Evolutionary conservation across 1,140 invertebrate species (phyloP), one percentile per base, ranked within the genome.

Genomic region (Hypothenemus hampei): DNA sequence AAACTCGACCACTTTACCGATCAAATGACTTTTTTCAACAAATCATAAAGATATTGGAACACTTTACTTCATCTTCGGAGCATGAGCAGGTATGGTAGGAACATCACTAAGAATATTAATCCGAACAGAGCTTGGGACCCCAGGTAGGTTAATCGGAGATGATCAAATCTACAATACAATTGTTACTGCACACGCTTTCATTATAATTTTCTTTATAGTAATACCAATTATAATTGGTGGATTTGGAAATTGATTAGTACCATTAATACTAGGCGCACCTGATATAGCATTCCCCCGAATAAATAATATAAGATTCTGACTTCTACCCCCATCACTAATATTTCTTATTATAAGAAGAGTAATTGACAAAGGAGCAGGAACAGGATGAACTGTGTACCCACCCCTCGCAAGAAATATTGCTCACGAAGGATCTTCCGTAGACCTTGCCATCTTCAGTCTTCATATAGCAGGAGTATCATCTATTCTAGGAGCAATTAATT

Each of bases 141-240:
- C 79, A 0, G 79, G 78, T 22, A 69, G 64, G 36, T 72, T 83
- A 68, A 79, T 86, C 72, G 73, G 72, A 29, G 76, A 85, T 76
- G 78, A 82, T 66, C 78, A 85, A 76, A 77, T 83, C 70, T 86
- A 85, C 77, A 86, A 87, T 73, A 73, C 77, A 49, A 75, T 87
- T 70, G 78, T 87, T 15, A 88, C 84, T 7, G 74, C 76, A 4
- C 84, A 89, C 76, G 85, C 81, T 55, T 84, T 87, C 74, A 67
- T 86, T 61, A 87, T 86, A 79, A 84, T 87, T 81, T 88, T 87
- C 73, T 86, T 87, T 76, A 83, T 86, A 75, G 81, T 87, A 53
- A 87, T 87, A 76, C 84, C 83, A 41, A 76, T 83, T 70, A 78
- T 87, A 78, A 83, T 89, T 77, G 85, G 84, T 36, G 84, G 84